Conservation (phyloP, 2,797 vertebrate species). For the Acanthiza pusilla region DNA sequence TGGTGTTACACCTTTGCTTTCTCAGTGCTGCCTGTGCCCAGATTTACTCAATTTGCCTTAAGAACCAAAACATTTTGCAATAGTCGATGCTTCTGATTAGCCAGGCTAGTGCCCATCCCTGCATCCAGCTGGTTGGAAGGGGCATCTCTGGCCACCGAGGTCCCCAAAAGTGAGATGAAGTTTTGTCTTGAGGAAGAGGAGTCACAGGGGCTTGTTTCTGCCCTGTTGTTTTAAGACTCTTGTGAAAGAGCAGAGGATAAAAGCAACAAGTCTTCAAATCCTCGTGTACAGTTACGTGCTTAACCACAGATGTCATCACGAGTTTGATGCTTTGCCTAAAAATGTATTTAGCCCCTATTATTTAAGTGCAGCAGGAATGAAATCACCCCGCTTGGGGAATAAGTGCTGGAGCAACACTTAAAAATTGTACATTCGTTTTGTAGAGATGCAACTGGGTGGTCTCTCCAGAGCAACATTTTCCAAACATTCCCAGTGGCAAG, state of each 20-base stretch:
- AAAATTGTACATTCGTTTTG: not conserved
- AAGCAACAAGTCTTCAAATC: not conserved
- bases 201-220: not conserved
- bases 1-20: not conserved
- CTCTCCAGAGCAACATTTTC: not conserved
- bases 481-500: not conserved
- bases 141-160: not conserved
- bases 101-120: not conserved
- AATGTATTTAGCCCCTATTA: not conserved
- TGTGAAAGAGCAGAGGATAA: not conserved
- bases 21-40: rapidly evolving
- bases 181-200: not conserved
- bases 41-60: not conserved
- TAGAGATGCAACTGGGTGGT: slow-evolving; percentile 27
- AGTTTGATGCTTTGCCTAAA: slow-evolving; percentile 47
- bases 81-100: not conserved
- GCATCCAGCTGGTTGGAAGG: not conserved
- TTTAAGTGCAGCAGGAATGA: slow-evolving; percentile 24
- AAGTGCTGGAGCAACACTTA: not conserved
- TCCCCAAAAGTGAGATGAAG: not conserved
- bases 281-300: not conserved
- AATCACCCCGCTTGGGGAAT: slow-evolving; percentile 12
- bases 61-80: not conserved
- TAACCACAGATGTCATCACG: slow-evolving; percentile 31
- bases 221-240: not conserved